These are phyloP conservation scores for Gambusia affinis DNA, from an alignment of 2,113 vertebrate species.

Conservation along the genomic window DNA sequence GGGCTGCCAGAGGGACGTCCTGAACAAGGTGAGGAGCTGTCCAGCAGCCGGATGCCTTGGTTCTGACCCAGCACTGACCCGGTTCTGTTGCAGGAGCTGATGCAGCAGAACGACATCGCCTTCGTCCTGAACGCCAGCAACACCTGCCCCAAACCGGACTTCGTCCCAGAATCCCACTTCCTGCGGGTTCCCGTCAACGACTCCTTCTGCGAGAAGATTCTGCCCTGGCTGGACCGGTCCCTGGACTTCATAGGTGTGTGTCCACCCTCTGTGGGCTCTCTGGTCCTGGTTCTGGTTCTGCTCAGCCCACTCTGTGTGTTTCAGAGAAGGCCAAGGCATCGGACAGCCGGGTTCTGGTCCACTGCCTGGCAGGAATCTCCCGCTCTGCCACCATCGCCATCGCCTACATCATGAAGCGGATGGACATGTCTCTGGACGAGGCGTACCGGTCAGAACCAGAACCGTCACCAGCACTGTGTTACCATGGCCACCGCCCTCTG, in stretches of 20 bases:
- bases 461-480: background rate
- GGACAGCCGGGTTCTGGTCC: slow-evolving; percentile 82
- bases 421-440: slow-evolving; percentile 84
- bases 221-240: slow-evolving; percentile 94
- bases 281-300: background rate
- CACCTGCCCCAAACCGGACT: slow-evolving; percentile 96
- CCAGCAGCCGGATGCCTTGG: background rate
- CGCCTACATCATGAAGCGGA: slow-evolving; percentile 86
- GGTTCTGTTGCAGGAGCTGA: slow-evolving; percentile 84
- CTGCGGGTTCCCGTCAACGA: slow-evolving; percentile 95
- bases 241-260: slow-evolving; percentile 93
- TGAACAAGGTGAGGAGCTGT: slow-evolving; percentile 84
- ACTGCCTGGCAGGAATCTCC: slow-evolving; percentile 85
- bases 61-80: slow-evolving; percentile 1
- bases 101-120: slow-evolving; percentile 93
- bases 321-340: slow-evolving; percentile 94
- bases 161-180: slow-evolving; percentile 93
- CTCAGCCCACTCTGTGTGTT: slow-evolving; percentile 33
- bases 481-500: background rate
- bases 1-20: slow-evolving; percentile 94
- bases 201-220: slow-evolving; percentile 97
- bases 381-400: slow-evolving; percentile 85
- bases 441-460: slow-evolving; percentile 44
- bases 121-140: slow-evolving; percentile 95
- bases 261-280: background rate